Base-by-base conservation (phyloP, 2,888 invertebrate species). In the Ditylenchus weischeri region DNA sequence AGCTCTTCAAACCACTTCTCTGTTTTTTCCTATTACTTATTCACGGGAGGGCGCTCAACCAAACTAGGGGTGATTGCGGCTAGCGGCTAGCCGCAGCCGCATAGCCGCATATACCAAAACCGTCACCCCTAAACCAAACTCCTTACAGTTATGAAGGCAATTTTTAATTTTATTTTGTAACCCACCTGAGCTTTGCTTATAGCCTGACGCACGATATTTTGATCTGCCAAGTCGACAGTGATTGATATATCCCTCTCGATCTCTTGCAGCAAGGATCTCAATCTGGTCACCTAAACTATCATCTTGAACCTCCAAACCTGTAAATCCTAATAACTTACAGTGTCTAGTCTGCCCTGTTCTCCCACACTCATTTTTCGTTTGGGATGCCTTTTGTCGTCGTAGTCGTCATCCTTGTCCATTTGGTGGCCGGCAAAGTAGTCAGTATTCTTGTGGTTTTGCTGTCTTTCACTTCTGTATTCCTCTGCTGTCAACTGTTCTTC, bases 211-310 rank as follows among this genome's bases (percentile, higher is more conserved):
- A 78, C 73, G 8, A 70, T 71, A 48, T 75, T 71, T 65, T 69
- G 72, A 57, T 79, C 75, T 19, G 77, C 69, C 54, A 80, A 57
- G 66, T 80, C 79, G n/a, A 80, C 80, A 29, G 78, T 78, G 13
- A 71, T 50, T 36, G 75, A 69, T 1, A 78, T 77, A 63, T 82
- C 83, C 19, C 82, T 49, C 61, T 82, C 78, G 18, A 77, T 72
- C 60, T 83, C 83, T 23, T 72, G 75, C 57, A 83, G 68, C 80
- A 80, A 77, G 54, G 62, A 62, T 11, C 23, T 8, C 23, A 62
- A 23, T n/a, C 62, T 38, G n/a, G 62, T 62, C 7, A 62, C 62
- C 78, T 78, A 10, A 54, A 11, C 11, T 7, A 29, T 7, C 10
- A 54, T 15, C 29, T 54, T 29, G n/a, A 54, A 54, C 10, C 10